phyloP scores from a whole-genome alignment of 2,113 vertebrate genomes.

The Amphilophus citrinellus region DNA sequence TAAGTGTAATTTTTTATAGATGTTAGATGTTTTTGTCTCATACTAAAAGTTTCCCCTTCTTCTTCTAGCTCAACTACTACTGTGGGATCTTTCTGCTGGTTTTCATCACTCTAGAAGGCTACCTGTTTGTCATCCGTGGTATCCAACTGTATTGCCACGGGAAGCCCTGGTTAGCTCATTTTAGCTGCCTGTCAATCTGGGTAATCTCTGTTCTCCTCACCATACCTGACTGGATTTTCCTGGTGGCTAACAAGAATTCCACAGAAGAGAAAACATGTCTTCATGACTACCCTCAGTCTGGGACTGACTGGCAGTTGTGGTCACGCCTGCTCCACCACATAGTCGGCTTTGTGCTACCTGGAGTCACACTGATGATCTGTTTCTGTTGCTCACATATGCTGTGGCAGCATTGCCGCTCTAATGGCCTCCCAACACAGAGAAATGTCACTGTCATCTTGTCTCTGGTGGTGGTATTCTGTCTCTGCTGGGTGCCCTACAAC shows the following conservation, averaged over 20 bases:
- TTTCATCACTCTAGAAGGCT: slow-evolving; percentile 82
- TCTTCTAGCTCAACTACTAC: slow-evolving; percentile 83
- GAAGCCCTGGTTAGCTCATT: slow-evolving; percentile 33
- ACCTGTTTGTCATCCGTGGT: slow-evolving; percentile 74
- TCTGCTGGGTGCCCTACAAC: slow-evolving; percentile 89
- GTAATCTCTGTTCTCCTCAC: slow-evolving; percentile 76
- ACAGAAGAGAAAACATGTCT: slow-evolving; percentile 60
- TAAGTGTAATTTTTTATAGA: not conserved
- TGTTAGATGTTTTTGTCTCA: not conserved
- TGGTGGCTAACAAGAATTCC: not conserved
- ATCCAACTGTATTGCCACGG: slow-evolving; percentile 71
- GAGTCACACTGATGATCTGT: slow-evolving; percentile 70
- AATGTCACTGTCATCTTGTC: slow-evolving; percentile 71
- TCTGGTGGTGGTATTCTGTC: slow-evolving; percentile 79
- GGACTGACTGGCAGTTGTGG: slow-evolving; percentile 18
- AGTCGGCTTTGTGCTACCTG: slow-evolving; percentile 80
- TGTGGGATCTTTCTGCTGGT: slow-evolving; percentile 83
- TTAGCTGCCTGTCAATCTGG: slow-evolving; percentile 78
- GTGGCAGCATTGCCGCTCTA: slow-evolving; percentile 2
- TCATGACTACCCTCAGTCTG: slow-evolving; percentile 39
- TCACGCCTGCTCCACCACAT: slow-evolving; percentile 73
- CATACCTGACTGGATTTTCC: slow-evolving; percentile 78
- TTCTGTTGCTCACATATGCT: slow-evolving; percentile 71
- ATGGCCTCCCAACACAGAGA: slow-evolving; percentile 65
- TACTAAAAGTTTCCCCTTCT: not conserved